These are phyloP conservation scores for Spea bombifrons DNA, from an alignment of 2,113 vertebrate genomes.

Conservation along the genomic window DNA sequence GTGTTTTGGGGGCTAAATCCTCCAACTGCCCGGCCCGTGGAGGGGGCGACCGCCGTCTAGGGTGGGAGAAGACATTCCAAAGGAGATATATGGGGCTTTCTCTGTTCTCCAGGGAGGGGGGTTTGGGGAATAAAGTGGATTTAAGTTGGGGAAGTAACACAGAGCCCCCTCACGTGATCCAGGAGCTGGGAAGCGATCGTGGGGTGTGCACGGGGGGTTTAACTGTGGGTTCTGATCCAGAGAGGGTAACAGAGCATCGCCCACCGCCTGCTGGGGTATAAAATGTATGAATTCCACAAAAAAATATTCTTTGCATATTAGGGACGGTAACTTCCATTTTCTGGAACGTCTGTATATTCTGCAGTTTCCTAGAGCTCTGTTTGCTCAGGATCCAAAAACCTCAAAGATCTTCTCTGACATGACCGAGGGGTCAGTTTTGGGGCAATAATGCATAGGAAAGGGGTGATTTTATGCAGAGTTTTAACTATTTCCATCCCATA, in stretches of 20 bases:
- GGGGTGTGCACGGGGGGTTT: background rate
- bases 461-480: too few species aligned
- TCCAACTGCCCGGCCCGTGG: too few species aligned
- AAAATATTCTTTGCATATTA: too few species aligned
- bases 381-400: too few species aligned
- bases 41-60: background rate
- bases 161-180: constrained; percentile 40
- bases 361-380: too few species aligned
- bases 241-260: background rate
- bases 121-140: background rate
- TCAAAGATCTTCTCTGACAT: too few species aligned
- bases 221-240: background rate
- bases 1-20: background rate
- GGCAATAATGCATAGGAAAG: too few species aligned
- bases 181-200: background rate
- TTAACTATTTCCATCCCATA: too few species aligned
- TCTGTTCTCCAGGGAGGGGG: background rate
- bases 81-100: background rate
- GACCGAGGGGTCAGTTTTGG: too few species aligned
- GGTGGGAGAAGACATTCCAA: background rate
- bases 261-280: background rate
- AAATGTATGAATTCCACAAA: background rate
- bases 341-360: too few species aligned
- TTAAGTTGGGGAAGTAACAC: constrained; percentile 39
- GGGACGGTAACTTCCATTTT: too few species aligned